Percentiles rank a stretch among this genome's conserved stretches.
These are phyloP conservation scores for Diogma glabrata DNA, from an alignment of 2,888 invertebrate genomes.

Conservation along the genomic window DNA sequence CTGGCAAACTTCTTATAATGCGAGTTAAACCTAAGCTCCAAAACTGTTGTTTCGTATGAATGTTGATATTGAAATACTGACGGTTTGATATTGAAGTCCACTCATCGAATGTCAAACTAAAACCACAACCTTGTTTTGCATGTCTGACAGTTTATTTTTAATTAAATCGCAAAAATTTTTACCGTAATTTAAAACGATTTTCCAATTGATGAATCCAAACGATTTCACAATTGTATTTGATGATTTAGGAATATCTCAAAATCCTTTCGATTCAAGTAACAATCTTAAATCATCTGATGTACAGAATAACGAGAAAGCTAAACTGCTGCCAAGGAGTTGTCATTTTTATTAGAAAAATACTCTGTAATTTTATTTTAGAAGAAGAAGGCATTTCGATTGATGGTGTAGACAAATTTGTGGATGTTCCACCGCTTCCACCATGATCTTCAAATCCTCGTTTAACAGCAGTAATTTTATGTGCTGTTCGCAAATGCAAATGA, in stretches of 20 bases:
- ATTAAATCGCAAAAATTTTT: neutral
- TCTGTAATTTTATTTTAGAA: slow-evolving; percentile 1
- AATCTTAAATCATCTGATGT: neutral
- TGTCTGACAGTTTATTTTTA: neutral
- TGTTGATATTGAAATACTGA: neutral
- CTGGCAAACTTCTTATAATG: neutral
- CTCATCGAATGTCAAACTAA: no score
- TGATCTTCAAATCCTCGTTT: neutral
- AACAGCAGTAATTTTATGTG: slow-evolving; percentile 2
- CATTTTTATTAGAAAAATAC: neutral
- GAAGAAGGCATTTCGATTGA: slow-evolving; percentile 2
- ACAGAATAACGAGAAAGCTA: neutral
- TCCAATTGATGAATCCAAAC: no score
- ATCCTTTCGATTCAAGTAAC: neutral
- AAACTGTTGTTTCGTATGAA: slow-evolving; percentile 3
- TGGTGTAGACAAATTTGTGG: slow-evolving; percentile 3
- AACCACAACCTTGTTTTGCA: no score
- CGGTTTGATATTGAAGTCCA: neutral
- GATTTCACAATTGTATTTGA: slow-evolving; percentile 3
- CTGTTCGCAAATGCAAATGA: slow-evolving; percentile 2
- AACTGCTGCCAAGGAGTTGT: neutral
- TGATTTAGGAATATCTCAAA: neutral
- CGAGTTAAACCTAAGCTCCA: slow-evolving; percentile 1
- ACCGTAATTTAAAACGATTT: neutral
- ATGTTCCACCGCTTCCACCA: slow-evolving; percentile 4